Evolutionary conservation across 2,888 invertebrate genomes (phyloP).

Genomic region (Leptopterna dolabrata): DNA sequence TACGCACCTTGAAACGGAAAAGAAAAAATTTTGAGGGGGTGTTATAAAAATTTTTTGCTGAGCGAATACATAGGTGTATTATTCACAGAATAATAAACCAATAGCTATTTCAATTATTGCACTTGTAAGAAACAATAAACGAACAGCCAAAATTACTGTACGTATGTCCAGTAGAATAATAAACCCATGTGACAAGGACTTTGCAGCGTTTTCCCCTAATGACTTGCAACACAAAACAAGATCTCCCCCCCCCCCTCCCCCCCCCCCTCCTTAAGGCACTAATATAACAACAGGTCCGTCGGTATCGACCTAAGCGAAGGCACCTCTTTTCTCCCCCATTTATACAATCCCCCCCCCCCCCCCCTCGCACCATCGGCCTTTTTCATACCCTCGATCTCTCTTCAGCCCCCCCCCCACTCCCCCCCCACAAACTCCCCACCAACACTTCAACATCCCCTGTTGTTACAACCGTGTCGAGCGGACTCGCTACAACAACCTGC

Average conservation of each 20-base stretch:
- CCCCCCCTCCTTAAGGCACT: background rate
- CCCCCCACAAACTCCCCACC: background rate
- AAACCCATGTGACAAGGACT: no score
- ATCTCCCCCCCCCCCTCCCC: background rate
- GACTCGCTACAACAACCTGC: background rate
- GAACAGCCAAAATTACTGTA: no score
- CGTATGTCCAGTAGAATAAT: no score
- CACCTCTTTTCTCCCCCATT: background rate
- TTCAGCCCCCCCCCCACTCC: background rate
- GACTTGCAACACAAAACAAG: slow-evolving; percentile 23
- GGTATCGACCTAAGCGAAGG: background rate
- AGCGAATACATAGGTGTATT: no score
- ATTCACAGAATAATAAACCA: no score
- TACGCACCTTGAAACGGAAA: no score
- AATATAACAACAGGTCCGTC: slow-evolving; percentile 29
- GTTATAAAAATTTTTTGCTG: no score
- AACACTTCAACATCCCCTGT: background rate
- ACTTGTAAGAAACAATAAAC: no score
- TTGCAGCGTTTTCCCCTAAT: background rate
- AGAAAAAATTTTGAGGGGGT: no score
- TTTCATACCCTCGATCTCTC: background rate
- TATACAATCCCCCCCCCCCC: background rate
- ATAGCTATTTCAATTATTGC: no score
- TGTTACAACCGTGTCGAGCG: background rate
- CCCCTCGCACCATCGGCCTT: background rate